Percentiles rank a stretch among this genome's conserved stretches.
Conservation (phyloP, 2,888 invertebrate genomes). For the Argyresthia goedartella region DNA sequence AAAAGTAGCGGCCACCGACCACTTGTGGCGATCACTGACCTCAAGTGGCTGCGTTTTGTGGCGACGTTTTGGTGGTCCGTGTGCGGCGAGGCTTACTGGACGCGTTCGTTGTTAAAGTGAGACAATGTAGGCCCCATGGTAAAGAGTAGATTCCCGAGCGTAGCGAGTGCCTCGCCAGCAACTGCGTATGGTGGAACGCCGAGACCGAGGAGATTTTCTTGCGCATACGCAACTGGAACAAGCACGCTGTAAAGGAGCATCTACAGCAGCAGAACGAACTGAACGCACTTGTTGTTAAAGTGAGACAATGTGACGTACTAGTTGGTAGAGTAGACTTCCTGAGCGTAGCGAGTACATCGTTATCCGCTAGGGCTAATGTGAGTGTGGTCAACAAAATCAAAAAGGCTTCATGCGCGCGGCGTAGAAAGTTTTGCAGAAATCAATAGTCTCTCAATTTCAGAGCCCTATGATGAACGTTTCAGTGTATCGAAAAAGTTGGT, state of each 20-base stretch:
- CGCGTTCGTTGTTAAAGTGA: slow-evolving; percentile 82
- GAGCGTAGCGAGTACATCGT: not conserved
- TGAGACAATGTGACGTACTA: slow-evolving; percentile 46
- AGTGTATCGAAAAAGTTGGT: not conserved
- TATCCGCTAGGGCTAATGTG: too few relatives aligned
- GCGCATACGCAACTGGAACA: slow-evolving; percentile 77
- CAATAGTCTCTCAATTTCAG: too few relatives aligned
- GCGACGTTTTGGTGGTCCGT: too few relatives aligned
- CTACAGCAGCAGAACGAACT: slow-evolving; percentile 82
- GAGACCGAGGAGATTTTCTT: slow-evolving; percentile 92
- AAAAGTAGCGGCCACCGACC: too few relatives aligned
- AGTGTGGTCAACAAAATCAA: too few relatives aligned
- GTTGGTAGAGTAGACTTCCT: not conserved
- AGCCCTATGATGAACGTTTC: too few relatives aligned
- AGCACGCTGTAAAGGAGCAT: slow-evolving; percentile 93
- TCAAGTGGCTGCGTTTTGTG: too few relatives aligned
- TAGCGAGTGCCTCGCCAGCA: slow-evolving; percentile 83
- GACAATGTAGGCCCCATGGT: slow-evolving; percentile 32
- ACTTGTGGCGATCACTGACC: too few relatives aligned
- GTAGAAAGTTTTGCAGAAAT: too few relatives aligned
- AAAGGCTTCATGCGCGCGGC: too few relatives aligned
- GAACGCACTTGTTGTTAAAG: slow-evolving; percentile 84
- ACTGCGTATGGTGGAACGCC: slow-evolving; percentile 96
- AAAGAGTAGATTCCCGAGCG: not conserved
- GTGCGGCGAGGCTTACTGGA: too few relatives aligned